Evolutionary conservation across 2,888 invertebrate genomes (phyloP), one percentile per base, ranked within the genome.

Genomic region (Sceliomorpha sp.): DNA sequence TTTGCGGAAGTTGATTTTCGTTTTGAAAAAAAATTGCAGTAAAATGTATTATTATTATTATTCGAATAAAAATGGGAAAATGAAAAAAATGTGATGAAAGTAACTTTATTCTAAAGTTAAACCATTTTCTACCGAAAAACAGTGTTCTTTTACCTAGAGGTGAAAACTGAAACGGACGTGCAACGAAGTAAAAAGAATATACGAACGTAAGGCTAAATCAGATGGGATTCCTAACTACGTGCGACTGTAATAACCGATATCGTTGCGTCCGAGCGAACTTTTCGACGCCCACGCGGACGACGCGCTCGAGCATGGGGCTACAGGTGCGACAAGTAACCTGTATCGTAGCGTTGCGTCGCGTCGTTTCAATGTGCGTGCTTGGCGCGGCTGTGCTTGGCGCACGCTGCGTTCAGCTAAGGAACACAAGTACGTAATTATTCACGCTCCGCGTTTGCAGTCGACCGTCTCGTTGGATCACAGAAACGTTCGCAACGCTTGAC

Each of bases 321-420:
- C 86, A 86, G 86, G 86, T 86, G 86, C 85, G 86, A 85, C 85
- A 73, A 76, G 78, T 83, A 84, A 84, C 85, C 84, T 81, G 85
- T 82, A 80, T 78, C 81, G 74, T 78, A 70, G n/a, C n/a, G n/a
- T n/a, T n/a, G n/a, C n/a, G n/a, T n/a, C 72, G 53, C 51, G 59
- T 67, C 29, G 51, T 34, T 40, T 48, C 32, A 56, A 63, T 62
- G 63, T 63, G 55, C 66, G 67, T 72, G 68, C 71, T n/a, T n/a
- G n/a, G 70, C 62, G 37, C 68, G 45, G 39, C 34, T 59, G 58
- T 51, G 55, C 50, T 62, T 67, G 68, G 58, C 48, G 55, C 50
- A 64, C 68, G 68, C 50, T 20, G 66, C 45, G 72, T 73, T 76
- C 42, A 39, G 14, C 14, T 31, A 29, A 15, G 14, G 24, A 14